phyloP scores from a whole-genome alignment of 2,888 invertebrate genomes.

The Diplolepis rosae region DNA sequence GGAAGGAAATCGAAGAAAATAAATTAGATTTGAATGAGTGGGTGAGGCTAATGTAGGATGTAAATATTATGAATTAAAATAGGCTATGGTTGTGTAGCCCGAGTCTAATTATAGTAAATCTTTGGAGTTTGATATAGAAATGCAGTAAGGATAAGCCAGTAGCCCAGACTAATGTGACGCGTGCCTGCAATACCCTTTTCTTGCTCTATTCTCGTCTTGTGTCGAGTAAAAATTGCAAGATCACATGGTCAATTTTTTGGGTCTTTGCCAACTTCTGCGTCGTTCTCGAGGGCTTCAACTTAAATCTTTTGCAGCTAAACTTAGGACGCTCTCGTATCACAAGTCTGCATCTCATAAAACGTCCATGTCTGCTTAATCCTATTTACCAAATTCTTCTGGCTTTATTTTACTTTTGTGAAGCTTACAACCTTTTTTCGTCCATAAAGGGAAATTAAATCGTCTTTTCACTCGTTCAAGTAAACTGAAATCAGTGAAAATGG shows the following conservation, averaged over 20 bases:
- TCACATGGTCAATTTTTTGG: constrained; percentile 38
- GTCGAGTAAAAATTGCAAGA: constrained; percentile 37
- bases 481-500: too few relatives aligned
- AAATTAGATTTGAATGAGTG: not conserved
- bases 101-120: constrained; percentile 9
- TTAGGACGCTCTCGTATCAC: not conserved
- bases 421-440: too few relatives aligned
- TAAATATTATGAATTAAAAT: constrained; percentile 9
- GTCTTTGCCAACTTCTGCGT: constrained; percentile 31
- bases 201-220: constrained; percentile 37
- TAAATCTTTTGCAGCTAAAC: not conserved
- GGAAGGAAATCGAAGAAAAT: not conserved
- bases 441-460: too few relatives aligned
- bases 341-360: too few relatives aligned
- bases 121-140: not conserved
- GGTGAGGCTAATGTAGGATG: not conserved
- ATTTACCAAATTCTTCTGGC: too few relatives aligned
- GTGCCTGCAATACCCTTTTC: constrained; percentile 32
- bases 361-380: too few relatives aligned
- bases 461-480: too few relatives aligned
- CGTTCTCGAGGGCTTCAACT: not conserved
- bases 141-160: constrained; percentile 7
- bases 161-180: constrained; percentile 17
- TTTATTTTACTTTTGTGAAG: too few relatives aligned
- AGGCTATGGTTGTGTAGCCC: not conserved